Evolutionary conservation across 2,113 vertebrate genomes (phyloP), one percentile per base, ranked within the genome.

Genomic region (Candoia aspera): DNA sequence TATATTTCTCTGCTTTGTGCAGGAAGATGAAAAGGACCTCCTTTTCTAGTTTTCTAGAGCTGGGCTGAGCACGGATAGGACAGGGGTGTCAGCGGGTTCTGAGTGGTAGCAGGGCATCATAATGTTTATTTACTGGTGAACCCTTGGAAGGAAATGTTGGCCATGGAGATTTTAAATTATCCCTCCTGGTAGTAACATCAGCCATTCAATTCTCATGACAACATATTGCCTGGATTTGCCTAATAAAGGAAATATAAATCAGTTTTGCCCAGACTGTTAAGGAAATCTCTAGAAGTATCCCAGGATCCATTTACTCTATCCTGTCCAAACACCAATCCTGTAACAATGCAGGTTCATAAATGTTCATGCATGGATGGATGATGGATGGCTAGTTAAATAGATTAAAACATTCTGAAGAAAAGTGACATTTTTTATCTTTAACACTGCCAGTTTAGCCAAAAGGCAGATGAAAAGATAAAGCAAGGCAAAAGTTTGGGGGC

Each of bases 401-500:
- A 79, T 79, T 79, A 79, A 79, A 37, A 79, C 37, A 79, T 79
- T 79, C 73, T 2, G 1, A 21, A 42, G 17, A 6, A 79, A 37
- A 79, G 33, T 33, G 19, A 37, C 15, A 8, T 21, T 19, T 68
- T 29, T 29, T 29, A 21, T 9, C 73, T 79, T 79, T 79, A 79
- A 79, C 15, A 37, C 68, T 21, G 73, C 15, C 33, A 79, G 2
- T 42, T 79, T 79, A 79, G 89, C 92, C 94, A 90, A 93, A 79
- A 84, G 88, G 58, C 59, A 1, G 88, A 73, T 94, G 93, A 93
- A 91, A 92, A 91, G 92, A 57, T 87, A 26, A 73, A 91, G 90
- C 84, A 17, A 49, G 91, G 86, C 62, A 1, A 86, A 3, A 5
- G 8, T 91, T 91, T 84, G 93, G 86, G 86, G 87, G 92, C 49